phyloP scores from a whole-genome alignment of 2,888 invertebrate species.

The Pristionchus maxplancki region DNA sequence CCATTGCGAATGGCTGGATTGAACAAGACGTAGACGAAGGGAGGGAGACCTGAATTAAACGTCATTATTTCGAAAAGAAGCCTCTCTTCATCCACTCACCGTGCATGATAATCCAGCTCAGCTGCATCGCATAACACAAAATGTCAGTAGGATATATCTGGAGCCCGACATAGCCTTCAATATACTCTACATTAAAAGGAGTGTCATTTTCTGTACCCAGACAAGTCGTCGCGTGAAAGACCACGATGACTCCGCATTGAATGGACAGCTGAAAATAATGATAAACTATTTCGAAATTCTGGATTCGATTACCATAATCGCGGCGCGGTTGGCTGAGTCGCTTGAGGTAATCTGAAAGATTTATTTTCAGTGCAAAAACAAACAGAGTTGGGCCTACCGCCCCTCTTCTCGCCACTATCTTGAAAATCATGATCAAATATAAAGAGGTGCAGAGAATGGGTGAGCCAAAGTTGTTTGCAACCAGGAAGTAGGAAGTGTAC shows the following conservation, averaged over 20 bases:
- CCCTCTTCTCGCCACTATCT: background rate
- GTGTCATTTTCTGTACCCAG: background rate
- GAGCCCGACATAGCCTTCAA: background rate
- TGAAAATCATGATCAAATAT: background rate
- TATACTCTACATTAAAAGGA: too few species aligned
- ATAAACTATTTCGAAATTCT: too few species aligned
- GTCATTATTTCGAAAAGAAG: background rate
- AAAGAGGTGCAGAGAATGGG: background rate
- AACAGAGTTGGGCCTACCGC: background rate
- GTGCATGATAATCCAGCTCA: background rate
- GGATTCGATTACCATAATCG: background rate
- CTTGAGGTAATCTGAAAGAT: background rate
- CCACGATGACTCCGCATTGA: conserved; percentile 3
- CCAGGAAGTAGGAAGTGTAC: background rate
- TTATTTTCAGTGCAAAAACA: background rate
- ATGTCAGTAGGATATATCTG: background rate
- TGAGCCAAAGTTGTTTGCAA: background rate
- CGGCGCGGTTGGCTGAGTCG: background rate
- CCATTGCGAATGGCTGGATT: background rate
- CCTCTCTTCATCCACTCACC: background rate
- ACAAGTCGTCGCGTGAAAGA: background rate
- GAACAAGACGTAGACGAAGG: background rate
- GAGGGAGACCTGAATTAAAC: background rate
- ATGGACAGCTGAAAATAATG: background rate
- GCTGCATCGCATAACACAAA: background rate